Evolutionary conservation across 2,113 vertebrate genomes (phyloP).

Genomic region (Pontoporia blainvillei): DNA sequence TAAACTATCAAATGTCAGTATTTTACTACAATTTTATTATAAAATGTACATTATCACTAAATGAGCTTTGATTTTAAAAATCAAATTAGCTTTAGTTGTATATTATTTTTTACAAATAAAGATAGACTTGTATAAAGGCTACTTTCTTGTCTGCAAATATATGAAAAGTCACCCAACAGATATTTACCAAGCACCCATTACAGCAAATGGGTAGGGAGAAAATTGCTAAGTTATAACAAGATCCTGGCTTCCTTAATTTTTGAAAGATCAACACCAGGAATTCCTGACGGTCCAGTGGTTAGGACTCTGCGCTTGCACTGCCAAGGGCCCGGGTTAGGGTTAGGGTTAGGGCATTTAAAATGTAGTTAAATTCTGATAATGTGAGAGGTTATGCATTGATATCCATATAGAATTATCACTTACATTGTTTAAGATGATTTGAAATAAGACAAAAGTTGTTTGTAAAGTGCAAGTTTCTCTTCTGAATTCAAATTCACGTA

Average conservation of each 20-base stretch:
- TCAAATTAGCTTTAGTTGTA: conserved; percentile 85
- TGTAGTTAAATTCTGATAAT: not conserved
- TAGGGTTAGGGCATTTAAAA: not conserved
- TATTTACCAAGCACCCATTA: not conserved
- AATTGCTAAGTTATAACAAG: not conserved
- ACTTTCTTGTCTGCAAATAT: conserved; percentile 57
- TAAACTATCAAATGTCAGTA: conserved; percentile 89
- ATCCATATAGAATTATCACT: not conserved
- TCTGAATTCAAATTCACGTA: not conserved
- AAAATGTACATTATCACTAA: conserved; percentile 86
- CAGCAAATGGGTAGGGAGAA: not conserved
- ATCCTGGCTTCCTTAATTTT: not conserved
- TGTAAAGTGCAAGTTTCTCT: not conserved
- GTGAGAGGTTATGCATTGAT: too few species aligned
- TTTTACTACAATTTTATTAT: conserved; percentile 88
- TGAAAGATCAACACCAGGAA: not conserved
- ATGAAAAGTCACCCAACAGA: not conserved
- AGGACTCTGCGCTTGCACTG: not conserved
- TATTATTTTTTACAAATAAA: conserved; percentile 89
- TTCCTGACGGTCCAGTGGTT: too few species aligned
- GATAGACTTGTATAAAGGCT: conserved; percentile 74
- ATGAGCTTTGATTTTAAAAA: conserved; percentile 86
- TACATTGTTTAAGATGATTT: not conserved
- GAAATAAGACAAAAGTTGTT: not conserved
- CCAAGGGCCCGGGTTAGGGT: not conserved